Evolutionary conservation across 2,113 vertebrate genomes (phyloP).

Genomic region (Phylloscopus trochiloides): DNA sequence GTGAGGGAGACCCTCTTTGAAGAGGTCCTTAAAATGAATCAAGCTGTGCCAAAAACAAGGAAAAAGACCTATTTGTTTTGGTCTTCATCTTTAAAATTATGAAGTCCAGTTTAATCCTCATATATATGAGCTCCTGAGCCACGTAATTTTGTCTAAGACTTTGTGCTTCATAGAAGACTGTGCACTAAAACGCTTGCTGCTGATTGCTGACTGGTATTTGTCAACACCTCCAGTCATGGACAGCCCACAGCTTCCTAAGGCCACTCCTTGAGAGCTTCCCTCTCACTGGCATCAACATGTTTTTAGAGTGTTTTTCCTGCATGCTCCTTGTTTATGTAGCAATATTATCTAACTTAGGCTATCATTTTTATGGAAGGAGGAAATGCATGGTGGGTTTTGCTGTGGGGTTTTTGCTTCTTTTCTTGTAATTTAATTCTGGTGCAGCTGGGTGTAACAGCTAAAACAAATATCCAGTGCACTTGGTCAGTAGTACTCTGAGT

Average conservation of each 20-base stretch:
- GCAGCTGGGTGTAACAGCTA: background rate
- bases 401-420: background rate
- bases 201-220: background rate
- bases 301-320: background rate
- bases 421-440: background rate
- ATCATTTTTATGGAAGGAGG: background rate
- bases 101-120: background rate
- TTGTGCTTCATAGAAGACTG: background rate
- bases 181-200: background rate
- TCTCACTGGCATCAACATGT: background rate
- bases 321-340: background rate
- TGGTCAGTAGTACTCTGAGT: background rate
- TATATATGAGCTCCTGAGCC: background rate
- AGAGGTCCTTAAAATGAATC: background rate
- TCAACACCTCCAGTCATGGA: background rate
- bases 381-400: background rate
- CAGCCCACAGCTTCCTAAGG: background rate
- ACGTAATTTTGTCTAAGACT: background rate
- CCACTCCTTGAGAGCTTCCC: background rate
- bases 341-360: background rate
- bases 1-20: accelerated
- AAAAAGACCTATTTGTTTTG: background rate
- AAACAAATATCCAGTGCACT: background rate
- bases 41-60: background rate
- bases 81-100: background rate